phyloP scores from a whole-genome alignment of 2,888 invertebrate species.

The Pollenia labialis region DNA sequence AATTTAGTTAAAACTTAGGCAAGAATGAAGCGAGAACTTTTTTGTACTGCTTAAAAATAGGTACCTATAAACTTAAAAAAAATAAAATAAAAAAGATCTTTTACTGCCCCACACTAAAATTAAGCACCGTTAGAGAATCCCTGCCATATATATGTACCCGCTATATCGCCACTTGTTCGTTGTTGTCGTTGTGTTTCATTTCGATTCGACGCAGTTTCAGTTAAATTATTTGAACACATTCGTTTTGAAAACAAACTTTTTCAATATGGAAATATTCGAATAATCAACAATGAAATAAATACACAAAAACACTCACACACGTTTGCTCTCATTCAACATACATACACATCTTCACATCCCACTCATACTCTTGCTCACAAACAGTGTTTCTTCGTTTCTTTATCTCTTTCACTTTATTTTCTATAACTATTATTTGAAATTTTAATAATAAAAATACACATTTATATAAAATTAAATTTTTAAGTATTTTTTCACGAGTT shows the following conservation, averaged over 20 bases:
- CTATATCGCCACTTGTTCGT: constrained; percentile 48
- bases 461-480: constrained; percentile 38
- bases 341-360: not conserved
- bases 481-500: constrained; percentile 5
- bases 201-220: constrained; percentile 71
- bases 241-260: constrained; percentile 67
- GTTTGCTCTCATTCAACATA: constrained; percentile 28
- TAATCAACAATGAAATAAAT: constrained; percentile 15
- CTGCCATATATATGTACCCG: constrained; percentile 1
- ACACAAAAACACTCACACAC: constrained; percentile 1
- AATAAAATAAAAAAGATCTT: too few relatives aligned
- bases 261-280: constrained; percentile 70
- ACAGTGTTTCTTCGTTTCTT: not conserved
- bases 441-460: constrained; percentile 34
- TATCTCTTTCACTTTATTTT: constrained; percentile 17
- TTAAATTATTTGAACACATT: constrained; percentile 60
- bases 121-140: constrained; percentile 31
- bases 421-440: constrained; percentile 60
- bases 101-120: too few relatives aligned
- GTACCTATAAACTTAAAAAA: too few relatives aligned
- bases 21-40: too few relatives aligned
- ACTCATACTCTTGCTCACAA: not conserved
- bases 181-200: constrained; percentile 54
- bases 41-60: too few relatives aligned
- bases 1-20: too few relatives aligned